Percentiles rank a stretch among this genome's conserved stretches.
Conservation (phyloP, 2,797 vertebrate species). For the Falco columbarius region DNA sequence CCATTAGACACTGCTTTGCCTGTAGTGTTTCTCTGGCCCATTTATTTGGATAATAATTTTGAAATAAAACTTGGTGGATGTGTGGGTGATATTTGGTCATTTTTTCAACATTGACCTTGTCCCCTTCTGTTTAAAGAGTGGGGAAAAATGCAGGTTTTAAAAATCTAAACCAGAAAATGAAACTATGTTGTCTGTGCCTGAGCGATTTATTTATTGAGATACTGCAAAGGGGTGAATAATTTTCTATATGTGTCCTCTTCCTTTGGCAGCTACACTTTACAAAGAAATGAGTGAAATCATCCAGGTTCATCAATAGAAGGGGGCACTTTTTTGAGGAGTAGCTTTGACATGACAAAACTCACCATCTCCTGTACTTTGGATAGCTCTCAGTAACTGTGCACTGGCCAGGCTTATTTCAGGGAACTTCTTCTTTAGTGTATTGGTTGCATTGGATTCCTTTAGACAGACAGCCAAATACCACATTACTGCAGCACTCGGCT, state of each 20-base stretch:
- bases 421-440: fast-evolving
- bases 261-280: background rate
- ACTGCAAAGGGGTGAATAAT: background rate
- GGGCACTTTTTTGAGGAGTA: background rate
- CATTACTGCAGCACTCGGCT: background rate
- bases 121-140: background rate
- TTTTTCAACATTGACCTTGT: background rate
- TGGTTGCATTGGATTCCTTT: background rate
- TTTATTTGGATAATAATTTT: background rate
- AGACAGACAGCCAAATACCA: background rate
- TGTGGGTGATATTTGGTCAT: background rate
- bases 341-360: background rate
- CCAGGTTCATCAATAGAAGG: background rate
- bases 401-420: background rate
- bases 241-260: background rate
- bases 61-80: background rate
- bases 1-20: background rate
- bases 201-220: background rate
- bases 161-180: background rate
- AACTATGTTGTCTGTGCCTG: background rate
- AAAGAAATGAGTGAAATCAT: background rate
- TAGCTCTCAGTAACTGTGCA: fast-evolving
- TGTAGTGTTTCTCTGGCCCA: background rate
- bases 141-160: background rate
- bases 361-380: background rate